These are phyloP conservation scores for Caenorhabditis sp. DNA, from an alignment of 2,888 invertebrate genomes.

Conservation along the genomic window DNA sequence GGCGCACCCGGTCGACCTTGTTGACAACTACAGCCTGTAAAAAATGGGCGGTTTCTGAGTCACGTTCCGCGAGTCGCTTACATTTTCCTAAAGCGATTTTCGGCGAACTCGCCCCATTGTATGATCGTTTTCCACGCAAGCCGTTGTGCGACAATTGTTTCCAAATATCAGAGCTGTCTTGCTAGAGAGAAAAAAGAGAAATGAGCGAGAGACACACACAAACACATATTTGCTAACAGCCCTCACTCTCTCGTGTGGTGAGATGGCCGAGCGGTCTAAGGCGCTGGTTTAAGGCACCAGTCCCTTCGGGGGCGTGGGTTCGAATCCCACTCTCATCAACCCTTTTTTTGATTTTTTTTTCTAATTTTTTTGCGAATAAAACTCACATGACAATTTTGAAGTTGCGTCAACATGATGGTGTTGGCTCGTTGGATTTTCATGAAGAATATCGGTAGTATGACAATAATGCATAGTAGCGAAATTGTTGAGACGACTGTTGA, in stretches of 20 bases:
- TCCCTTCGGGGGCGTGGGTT: slow-evolving; percentile 86
- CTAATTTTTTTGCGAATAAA: not conserved
- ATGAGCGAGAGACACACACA: not conserved
- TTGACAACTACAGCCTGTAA: slow-evolving; percentile 56
- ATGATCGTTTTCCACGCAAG: slow-evolving; percentile 39
- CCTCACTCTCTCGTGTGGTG: slow-evolving; percentile 13
- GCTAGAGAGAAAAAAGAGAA: slow-evolving; percentile 23
- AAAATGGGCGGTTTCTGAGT: slow-evolving; percentile 1
- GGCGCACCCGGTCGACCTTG: slow-evolving; percentile 53
- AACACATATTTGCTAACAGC: not conserved
- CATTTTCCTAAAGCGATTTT: slow-evolving; percentile 27
- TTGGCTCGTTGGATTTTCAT: slow-evolving; percentile 50
- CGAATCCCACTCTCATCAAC: slow-evolving; percentile 79
- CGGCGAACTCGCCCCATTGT: slow-evolving; percentile 16
- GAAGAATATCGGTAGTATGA: slow-evolving; percentile 50
- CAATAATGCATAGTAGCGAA: slow-evolving; percentile 40
- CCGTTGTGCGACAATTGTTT: slow-evolving; percentile 44
- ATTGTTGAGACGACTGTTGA: slow-evolving; percentile 51
- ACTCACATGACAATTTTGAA: slow-evolving; percentile 53
- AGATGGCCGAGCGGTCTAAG: slow-evolving; percentile 85
- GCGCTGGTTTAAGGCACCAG: slow-evolving; percentile 86
- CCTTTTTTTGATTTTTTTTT: slow-evolving; percentile 7
- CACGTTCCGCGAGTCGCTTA: not conserved
- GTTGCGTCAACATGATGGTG: slow-evolving; percentile 46
- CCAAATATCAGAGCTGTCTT: slow-evolving; percentile 44